phyloP scores from a whole-genome alignment of 1,140 invertebrate species.

The Ptiloglossa arizonensis region DNA sequence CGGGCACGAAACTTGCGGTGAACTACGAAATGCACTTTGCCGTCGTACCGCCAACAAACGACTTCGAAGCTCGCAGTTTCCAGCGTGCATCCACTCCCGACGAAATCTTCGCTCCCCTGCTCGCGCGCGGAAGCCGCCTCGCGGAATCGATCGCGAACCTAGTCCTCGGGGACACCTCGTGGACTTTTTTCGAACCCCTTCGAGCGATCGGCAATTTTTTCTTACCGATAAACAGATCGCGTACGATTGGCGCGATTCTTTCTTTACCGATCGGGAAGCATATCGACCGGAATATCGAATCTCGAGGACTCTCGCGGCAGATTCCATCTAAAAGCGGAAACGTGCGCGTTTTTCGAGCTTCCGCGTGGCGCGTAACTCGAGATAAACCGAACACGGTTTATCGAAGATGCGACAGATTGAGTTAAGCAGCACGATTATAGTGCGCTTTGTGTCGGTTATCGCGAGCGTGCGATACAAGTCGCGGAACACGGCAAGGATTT shows the following conservation, averaged over 20 bases:
- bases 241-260: not conserved
- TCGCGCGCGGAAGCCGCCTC: not conserved
- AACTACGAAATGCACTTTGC: slow-evolving; percentile 46
- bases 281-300: too few species aligned
- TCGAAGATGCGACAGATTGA: slow-evolving; percentile 45
- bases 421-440: slow-evolving; percentile 46
- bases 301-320: too few species aligned
- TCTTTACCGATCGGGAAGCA: not conserved
- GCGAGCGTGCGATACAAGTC: not conserved
- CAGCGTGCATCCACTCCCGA: slow-evolving; percentile 6
- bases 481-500: slow-evolving; percentile 17
- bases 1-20: slow-evolving; percentile 30
- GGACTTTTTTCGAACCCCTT: not conserved
- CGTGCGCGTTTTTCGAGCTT: not conserved
- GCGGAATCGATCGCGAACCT: slow-evolving; percentile 17
- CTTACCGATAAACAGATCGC: too few species aligned
- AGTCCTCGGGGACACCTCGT: not conserved
- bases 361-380: not conserved
- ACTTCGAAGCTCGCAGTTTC: slow-evolving; percentile 10
- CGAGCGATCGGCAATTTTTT: too few species aligned
- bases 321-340: not conserved
- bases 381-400: slow-evolving; percentile 47
- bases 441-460: slow-evolving; percentile 24
- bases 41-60: slow-evolving; percentile 30
- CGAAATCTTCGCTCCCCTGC: slow-evolving; percentile 27